Evolutionary conservation across 2,888 invertebrate genomes (phyloP), one percentile per base, ranked within the genome.

Genomic region (Cactoblastis cactorum): DNA sequence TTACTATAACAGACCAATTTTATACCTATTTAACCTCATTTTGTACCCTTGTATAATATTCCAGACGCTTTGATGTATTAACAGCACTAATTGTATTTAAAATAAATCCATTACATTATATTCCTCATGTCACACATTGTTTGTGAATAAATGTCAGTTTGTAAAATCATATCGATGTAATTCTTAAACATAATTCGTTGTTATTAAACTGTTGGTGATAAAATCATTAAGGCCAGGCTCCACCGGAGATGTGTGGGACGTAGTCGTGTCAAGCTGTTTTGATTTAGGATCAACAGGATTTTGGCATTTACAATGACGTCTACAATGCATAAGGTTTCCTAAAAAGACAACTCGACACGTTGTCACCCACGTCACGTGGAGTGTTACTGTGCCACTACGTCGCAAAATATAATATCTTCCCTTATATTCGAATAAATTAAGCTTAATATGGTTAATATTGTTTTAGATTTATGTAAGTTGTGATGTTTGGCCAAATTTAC

Each of bases 401-500:
- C 28, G 22, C 9, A 19, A 34, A 46, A 28, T 19, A 39, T 49
- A 46, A 28, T 19, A 39, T 49, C 18, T 49, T 39, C 32, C 32
- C 34, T 32, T 49, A 39, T 18, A 39, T 18, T 49, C 39, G 39
- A 39, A 33, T 17, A 37, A 28, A 49, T 24, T 41, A 33, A 33
- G 33, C 22, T 41, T 33, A 9, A 34, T 41, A 32, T 3, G 14
- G 11, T 22, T 12, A 33, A 33, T 34, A 34, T 41, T 41, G 41
- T 56, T 59, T 65, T 58, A 35, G 61, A 61, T 59, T 63, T 61
- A 53, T 56, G 57, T 67, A 59, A 62, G 60, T 61, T 61, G 65
- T 68, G 66, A 70, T 55, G 43, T 71, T 72, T 74, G 71, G 81
- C 82, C 83, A 83, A 84, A 80, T 73, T 59, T 65, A 65, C 51